Evolutionary conservation across 2,797 vertebrate genomes (phyloP).

Genomic region (Protonibea diacanthus): DNA sequence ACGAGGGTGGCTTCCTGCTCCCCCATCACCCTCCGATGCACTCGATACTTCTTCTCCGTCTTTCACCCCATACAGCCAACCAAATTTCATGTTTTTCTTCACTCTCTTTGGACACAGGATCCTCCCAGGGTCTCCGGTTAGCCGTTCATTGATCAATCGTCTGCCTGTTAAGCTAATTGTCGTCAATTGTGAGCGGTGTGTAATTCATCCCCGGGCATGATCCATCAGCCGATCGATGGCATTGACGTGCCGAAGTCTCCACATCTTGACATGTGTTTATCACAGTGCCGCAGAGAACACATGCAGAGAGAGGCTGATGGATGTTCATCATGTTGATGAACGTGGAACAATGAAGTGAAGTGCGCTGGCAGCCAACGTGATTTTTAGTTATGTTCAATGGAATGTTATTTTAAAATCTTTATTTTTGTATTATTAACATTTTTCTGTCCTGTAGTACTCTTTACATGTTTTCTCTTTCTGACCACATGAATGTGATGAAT

Average conservation of each 20-base stretch:
- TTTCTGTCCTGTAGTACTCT: too few species aligned
- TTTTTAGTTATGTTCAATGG: neutral
- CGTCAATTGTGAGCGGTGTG: constrained; percentile 59
- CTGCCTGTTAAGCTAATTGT: constrained; percentile 79
- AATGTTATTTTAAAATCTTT: neutral
- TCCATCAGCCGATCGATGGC: constrained; percentile 74
- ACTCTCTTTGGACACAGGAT: neutral
- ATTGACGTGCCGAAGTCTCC: constrained; percentile 57
- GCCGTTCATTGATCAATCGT: constrained; percentile 61
- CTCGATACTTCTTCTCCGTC: constrained; percentile 15
- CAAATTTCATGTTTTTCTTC: constrained; percentile 15
- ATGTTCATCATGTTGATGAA: constrained; percentile 41
- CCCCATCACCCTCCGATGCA: constrained; percentile 18
- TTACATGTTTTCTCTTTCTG: too few species aligned
- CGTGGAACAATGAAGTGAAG: constrained; percentile 12
- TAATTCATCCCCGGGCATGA: constrained; percentile 64
- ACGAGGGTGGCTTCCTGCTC: constrained; percentile 52
- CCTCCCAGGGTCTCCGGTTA: constrained; percentile 18
- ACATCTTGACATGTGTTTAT: constrained; percentile 65
- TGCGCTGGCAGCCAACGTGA: neutral
- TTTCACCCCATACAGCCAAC: neutral
- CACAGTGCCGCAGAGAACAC: constrained; percentile 32
- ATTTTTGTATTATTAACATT: neutral
- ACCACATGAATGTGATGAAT: too few species aligned
- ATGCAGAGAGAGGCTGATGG: constrained; percentile 36